Base-by-base conservation (phyloP, 2,888 invertebrate genomes). In the Diaprepes abbreviatus region DNA sequence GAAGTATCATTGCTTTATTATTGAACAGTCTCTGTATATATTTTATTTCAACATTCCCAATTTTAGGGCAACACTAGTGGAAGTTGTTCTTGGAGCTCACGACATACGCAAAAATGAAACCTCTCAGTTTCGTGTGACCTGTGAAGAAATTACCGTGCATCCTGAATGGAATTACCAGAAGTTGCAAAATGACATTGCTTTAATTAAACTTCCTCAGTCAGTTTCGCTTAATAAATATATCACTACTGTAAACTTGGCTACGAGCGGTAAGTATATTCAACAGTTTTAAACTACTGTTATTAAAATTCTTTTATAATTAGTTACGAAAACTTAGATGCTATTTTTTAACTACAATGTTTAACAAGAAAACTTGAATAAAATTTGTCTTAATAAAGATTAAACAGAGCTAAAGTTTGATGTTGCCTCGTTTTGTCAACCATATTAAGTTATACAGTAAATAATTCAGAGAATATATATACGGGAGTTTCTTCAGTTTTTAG, bases 171-270 rank as follows among this genome's bases (percentile, higher is more conserved):
- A 67, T 63, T 59, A 45, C 43, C 43, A 57, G 31, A 68, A 58
- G 52, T 48, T 71, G 24, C 36, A 68, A 38, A 71, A 71, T 35
- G 71, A 71, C 57, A 58, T 71, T 35, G 65, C 71, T 38, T 54
- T 71, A 48, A 68, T 71, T 59, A 71, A 68, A 55, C 65, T 71
- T 35, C 68, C 71, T 40, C 28, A 65, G 19, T 58, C 63, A 58
- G 63, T 68, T 36, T 52, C 63, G 50, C 40, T 67, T 55, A 66
- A 70, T 50, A 62, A 65, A 52, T 67, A 70, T 55, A 64, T 73
- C 52, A 63, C 17, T 12, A 21, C 62, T 12, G 45, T 71, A 16
- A 63, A 43, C 21, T 55, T 71, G 17, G 66, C 66, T 10, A 54
- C n/a, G 14, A 63, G 55, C 35, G 71, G 71, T 71, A 58, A 66